Conservation (phyloP, 2,797 vertebrate genomes). For the Acipenser ruthenus region DNA sequence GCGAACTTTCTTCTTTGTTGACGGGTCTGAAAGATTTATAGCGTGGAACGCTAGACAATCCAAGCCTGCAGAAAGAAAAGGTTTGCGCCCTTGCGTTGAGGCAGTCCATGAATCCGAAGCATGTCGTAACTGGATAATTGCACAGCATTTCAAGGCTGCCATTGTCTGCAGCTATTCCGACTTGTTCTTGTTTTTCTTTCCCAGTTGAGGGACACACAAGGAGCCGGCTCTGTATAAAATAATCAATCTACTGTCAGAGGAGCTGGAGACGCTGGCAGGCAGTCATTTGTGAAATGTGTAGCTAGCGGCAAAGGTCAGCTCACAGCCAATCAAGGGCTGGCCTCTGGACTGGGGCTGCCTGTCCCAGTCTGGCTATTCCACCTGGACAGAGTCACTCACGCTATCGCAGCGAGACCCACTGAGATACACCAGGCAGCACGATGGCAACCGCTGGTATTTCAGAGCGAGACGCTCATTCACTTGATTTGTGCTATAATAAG, state of each 20-base stretch:
- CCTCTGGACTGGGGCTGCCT: constrained; percentile 24
- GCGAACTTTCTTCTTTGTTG: constrained; percentile 18
- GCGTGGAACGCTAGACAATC: constrained; percentile 43
- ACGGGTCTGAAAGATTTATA: constrained; percentile 59
- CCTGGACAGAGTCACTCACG: not conserved
- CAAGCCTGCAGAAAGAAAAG: constrained; percentile 35
- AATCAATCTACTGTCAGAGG: constrained; percentile 23
- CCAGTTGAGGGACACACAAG: not conserved
- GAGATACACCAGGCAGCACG: not conserved
- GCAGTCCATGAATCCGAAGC: constrained; percentile 41
- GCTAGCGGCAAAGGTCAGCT: constrained; percentile 26
- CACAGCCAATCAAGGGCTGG: constrained; percentile 18
- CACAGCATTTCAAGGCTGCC: constrained; percentile 1
- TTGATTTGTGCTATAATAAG: not conserved
- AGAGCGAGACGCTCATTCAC: not conserved
- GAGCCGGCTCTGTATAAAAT: constrained; percentile 17
- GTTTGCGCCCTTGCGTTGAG: constrained; percentile 35
- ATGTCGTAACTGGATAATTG: constrained; percentile 23
- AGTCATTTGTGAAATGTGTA: constrained; percentile 26
- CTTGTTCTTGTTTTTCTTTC: not conserved
- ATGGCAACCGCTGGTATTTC: not conserved
- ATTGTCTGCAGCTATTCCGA: not conserved
- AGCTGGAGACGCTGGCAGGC: constrained; percentile 3
- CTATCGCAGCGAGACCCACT: not conserved
- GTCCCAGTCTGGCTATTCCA: not conserved